Evolutionary conservation across 2,888 invertebrate genomes (phyloP).

Genomic region (Ennomos quercinarius): DNA sequence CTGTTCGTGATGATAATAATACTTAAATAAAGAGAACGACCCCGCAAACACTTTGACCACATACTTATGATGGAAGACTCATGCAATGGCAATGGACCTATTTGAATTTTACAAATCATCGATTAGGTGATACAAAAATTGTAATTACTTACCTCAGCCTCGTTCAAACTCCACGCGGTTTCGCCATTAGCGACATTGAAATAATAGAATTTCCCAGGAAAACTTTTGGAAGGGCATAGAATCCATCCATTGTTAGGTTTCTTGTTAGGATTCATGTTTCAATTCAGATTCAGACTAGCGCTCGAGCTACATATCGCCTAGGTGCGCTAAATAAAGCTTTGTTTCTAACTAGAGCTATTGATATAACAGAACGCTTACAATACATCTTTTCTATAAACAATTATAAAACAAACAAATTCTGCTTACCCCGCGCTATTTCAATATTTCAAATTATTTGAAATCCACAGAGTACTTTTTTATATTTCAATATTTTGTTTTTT

Average conservation of each 20-base stretch:
- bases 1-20: too few relatives aligned
- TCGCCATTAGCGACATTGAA: constrained; percentile 67
- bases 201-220: constrained; percentile 71
- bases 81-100: too few relatives aligned
- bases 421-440: constrained; percentile 59
- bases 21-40: too few relatives aligned
- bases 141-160: constrained; percentile 54
- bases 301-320: constrained; percentile 1
- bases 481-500: too few relatives aligned
- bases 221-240: constrained; percentile 66
- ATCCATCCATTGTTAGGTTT: constrained; percentile 59
- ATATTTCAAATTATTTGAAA: too few relatives aligned
- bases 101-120: too few relatives aligned
- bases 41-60: too few relatives aligned
- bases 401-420: constrained; percentile 34
- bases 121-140: too few relatives aligned
- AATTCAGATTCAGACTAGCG: constrained; percentile 3
- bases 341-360: too few relatives aligned
- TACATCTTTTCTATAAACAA: constrained; percentile 11
- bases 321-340: neutral
- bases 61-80: too few relatives aligned
- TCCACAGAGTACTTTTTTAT: too few relatives aligned
- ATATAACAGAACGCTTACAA: neutral
- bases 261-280: constrained; percentile 49
- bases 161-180: constrained; percentile 61